A percentile compares a stretch with the other conserved stretches of the same genome.
These are phyloP conservation scores for Drosophila anomalata DNA, from an alignment of 2,888 invertebrate species.

Conservation along the genomic window DNA sequence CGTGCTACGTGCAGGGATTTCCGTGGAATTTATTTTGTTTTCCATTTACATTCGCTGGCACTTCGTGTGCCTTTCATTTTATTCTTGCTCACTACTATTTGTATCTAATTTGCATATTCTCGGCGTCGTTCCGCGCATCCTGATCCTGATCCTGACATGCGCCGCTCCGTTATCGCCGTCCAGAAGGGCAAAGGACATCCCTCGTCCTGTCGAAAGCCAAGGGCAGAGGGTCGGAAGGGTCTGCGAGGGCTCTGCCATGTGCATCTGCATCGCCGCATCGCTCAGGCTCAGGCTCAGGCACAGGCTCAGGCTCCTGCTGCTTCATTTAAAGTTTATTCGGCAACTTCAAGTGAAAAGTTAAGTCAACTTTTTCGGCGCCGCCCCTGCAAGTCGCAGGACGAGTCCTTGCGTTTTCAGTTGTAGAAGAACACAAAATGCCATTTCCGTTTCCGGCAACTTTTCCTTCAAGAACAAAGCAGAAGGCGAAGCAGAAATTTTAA, in stretches of 20 bases:
- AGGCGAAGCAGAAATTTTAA: slow-evolving; percentile 49
- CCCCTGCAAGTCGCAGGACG: slow-evolving; percentile 10
- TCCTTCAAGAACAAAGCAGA: slow-evolving; percentile 44
- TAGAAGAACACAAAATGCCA: slow-evolving; percentile 71
- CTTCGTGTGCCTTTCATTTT: slow-evolving; percentile 36
- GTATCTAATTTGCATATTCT: slow-evolving; percentile 81
- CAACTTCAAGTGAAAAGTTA: slow-evolving; percentile 77
- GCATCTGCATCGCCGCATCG: slow-evolving; percentile 68
- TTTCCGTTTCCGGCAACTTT: slow-evolving; percentile 77
- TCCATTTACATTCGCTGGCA: slow-evolving; percentile 64
- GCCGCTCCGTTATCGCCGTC: slow-evolving; percentile 43
- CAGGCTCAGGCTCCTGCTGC: slow-evolving; percentile 20
- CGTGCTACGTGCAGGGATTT: slow-evolving; percentile 71
- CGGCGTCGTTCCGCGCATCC: slow-evolving; percentile 60
- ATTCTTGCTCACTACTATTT: slow-evolving; percentile 64
- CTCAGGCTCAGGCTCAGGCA: background rate
- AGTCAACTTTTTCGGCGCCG: slow-evolving; percentile 61
- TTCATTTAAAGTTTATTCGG: slow-evolving; percentile 73
- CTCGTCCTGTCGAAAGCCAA: slow-evolving; percentile 71
- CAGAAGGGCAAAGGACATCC: slow-evolving; percentile 38
- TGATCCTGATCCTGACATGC: slow-evolving; percentile 63
- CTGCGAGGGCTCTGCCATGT: slow-evolving; percentile 31
- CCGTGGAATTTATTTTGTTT: slow-evolving; percentile 64
- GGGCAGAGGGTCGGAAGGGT: slow-evolving; percentile 52
- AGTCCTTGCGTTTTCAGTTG: slow-evolving; percentile 8